Evolutionary conservation across 2,113 vertebrate genomes (phyloP).

Genomic region (Diadophis punctatus): DNA sequence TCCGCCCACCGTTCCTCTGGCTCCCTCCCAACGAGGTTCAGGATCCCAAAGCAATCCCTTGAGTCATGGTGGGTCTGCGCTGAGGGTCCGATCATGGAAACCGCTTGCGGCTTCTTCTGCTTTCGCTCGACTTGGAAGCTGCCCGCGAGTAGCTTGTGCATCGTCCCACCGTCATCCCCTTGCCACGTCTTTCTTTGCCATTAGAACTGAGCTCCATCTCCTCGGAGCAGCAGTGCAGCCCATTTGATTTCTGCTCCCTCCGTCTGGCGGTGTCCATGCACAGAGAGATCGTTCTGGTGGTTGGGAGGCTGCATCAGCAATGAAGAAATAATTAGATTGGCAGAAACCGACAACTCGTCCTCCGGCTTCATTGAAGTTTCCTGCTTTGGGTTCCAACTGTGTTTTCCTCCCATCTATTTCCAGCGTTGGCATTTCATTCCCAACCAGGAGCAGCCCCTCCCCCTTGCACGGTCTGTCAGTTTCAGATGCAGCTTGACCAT

Average conservation of each 20-base stretch:
- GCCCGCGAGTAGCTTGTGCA: neutral
- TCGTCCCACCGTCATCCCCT: neutral
- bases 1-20: neutral
- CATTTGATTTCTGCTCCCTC: neutral
- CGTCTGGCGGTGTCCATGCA: neutral
- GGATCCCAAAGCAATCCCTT: neutral
- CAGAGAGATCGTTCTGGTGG: neutral
- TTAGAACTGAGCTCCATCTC: neutral
- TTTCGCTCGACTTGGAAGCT: rapidly evolving
- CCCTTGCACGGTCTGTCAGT: neutral
- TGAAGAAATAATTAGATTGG: neutral
- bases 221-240: neutral
- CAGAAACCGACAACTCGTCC: neutral
- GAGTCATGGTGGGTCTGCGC: neutral
- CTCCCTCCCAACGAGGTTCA: neutral
- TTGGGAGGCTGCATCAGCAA: neutral
- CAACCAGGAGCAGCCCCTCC: neutral
- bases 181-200: neutral
- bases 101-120: neutral
- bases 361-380: neutral
- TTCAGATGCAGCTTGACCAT: neutral
- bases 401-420: neutral
- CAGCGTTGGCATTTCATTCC: neutral
- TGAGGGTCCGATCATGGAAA: neutral
- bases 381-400: neutral